These are phyloP conservation scores for Rhinogobio ventralis DNA, from an alignment of 2,797 vertebrate species.

Conservation along the genomic window DNA sequence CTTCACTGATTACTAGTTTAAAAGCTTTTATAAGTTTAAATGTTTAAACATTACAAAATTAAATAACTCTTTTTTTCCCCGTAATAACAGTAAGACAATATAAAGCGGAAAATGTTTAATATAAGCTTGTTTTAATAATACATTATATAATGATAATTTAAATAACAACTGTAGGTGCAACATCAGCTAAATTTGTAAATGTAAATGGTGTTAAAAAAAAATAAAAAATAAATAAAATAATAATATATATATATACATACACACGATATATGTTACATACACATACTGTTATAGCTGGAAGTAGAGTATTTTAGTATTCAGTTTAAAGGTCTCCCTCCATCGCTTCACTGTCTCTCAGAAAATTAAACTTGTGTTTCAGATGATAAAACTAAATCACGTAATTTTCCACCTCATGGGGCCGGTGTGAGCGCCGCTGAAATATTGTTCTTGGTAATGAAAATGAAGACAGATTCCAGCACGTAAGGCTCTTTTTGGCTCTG, in stretches of 20 bases:
- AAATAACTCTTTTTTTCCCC: neutral
- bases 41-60: neutral
- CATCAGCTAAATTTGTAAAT: too few relatives aligned
- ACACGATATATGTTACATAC: neutral
- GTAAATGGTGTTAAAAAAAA: neutral
- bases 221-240: too few relatives aligned
- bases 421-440: neutral
- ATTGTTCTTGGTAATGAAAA: constrained; percentile 11
- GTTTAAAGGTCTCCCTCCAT: neutral
- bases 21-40: neutral
- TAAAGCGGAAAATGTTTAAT: too few relatives aligned
- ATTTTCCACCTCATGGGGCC: neutral
- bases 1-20: neutral
- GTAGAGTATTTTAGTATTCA: neutral
- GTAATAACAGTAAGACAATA: too few relatives aligned
- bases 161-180: too few relatives aligned
- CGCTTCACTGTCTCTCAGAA: constrained; percentile 2
- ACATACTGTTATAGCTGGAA: neutral
- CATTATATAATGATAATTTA: too few relatives aligned
- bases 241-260: neutral
- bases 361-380: constrained; percentile 10
- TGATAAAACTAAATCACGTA: constrained; percentile 14
- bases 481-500: neutral
- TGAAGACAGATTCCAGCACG: neutral
- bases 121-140: too few relatives aligned